A percentile compares a stretch with the other conserved stretches of the same genome.
Conservation (phyloP, 1,140 invertebrate species). For the Pararge aegeria region DNA sequence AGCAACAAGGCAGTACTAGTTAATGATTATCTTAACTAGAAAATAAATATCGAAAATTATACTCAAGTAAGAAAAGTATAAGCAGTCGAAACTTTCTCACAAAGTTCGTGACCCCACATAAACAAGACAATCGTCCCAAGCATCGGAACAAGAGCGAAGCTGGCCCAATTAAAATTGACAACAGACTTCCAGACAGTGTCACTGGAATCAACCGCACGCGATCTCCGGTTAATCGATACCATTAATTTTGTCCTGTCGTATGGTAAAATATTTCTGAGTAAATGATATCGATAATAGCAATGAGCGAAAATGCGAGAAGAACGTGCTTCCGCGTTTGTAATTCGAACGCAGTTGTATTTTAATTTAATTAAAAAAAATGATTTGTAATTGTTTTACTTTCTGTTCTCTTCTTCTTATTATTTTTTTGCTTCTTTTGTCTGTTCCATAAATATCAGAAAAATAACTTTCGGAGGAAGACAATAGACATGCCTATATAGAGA, state of each 20-base stretch:
- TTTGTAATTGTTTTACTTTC: no score
- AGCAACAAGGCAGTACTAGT: no score
- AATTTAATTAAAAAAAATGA: background rate
- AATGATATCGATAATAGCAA: conserved; percentile 22
- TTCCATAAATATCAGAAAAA: no score
- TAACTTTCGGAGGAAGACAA: no score
- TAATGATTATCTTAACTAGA: no score
- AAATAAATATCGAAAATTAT: background rate
- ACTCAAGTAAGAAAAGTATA: background rate
- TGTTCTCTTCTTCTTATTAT: no score
- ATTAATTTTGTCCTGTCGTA: conserved; percentile 59
- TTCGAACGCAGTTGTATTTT: background rate
- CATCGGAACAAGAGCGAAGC: conserved; percentile 60
- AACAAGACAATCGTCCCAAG: conserved; percentile 56
- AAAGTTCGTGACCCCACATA: conserved; percentile 50
- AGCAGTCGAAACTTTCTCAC: background rate
- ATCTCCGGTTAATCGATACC: conserved; percentile 62
- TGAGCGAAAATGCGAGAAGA: background rate
- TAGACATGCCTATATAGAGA: no score
- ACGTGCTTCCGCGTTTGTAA: conserved; percentile 3
- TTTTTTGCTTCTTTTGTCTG: background rate
- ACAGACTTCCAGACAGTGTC: conserved; percentile 56
- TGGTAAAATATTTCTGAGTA: conserved; percentile 25
- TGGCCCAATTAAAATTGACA: conserved; percentile 72
- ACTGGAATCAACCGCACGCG: conserved; percentile 57